phyloP scores from a whole-genome alignment of 1,140 invertebrate species.

The Rhizoglyphus robini region DNA sequence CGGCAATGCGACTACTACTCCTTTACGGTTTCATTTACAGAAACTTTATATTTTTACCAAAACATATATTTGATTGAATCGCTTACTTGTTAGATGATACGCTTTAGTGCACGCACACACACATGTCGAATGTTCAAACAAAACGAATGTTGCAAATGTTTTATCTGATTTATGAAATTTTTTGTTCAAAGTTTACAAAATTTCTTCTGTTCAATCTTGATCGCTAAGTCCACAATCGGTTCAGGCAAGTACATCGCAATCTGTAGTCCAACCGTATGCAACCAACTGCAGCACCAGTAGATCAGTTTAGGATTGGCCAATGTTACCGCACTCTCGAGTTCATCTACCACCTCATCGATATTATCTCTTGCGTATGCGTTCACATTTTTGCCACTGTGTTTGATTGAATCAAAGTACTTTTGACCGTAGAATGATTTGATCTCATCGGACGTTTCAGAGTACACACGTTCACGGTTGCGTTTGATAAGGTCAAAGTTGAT shows the following conservation, averaged over 20 bases:
- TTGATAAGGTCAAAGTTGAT: not conserved
- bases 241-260: not conserved
- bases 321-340: slow-evolving; percentile 31
- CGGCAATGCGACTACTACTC: too few relatives aligned
- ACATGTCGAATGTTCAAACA: too few relatives aligned
- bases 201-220: too few relatives aligned
- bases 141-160: too few relatives aligned
- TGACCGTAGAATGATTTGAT: slow-evolving; percentile 32
- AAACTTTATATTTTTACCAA: too few relatives aligned
- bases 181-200: too few relatives aligned
- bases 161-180: too few relatives aligned
- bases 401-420: slow-evolving; percentile 32
- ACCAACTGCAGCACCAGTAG: not conserved
- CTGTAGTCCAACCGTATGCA: not conserved
- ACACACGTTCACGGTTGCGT: slow-evolving; percentile 18
- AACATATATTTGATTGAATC: too few relatives aligned
- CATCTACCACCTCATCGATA: slow-evolving; percentile 32
- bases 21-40: too few relatives aligned
- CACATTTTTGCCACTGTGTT: slow-evolving; percentile 28
- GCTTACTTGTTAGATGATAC: too few relatives aligned
- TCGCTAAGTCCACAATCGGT: not conserved
- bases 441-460: slow-evolving; percentile 31
- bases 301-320: slow-evolving; percentile 19
- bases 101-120: too few relatives aligned
- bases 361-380: slow-evolving; percentile 24